phyloP scores from a whole-genome alignment of 2,797 vertebrate genomes.

The Pelochelys cantorii region DNA sequence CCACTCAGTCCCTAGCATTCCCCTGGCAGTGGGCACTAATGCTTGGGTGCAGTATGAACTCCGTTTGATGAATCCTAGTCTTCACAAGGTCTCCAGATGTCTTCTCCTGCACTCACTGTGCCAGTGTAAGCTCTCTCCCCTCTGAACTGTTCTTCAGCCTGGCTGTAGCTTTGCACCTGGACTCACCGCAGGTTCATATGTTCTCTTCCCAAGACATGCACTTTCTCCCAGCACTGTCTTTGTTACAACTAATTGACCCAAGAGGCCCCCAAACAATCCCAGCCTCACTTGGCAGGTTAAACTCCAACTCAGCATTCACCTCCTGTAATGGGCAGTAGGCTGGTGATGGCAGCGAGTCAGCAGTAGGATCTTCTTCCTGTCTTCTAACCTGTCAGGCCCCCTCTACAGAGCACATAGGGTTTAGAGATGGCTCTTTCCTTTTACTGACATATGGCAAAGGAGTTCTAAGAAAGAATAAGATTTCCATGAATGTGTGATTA shows the following conservation, averaged over 20 bases:
- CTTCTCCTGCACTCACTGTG: fast-evolving
- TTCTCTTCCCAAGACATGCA: background rate
- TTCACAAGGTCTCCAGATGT: background rate
- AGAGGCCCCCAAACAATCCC: background rate
- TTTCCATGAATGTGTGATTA: fast-evolving
- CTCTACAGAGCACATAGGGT: fast-evolving
- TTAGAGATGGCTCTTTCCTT: background rate
- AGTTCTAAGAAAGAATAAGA: background rate
- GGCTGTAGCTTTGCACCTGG: background rate
- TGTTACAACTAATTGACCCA: background rate
- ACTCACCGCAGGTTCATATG: background rate
- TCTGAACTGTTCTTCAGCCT: background rate
- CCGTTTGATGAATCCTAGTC: background rate
- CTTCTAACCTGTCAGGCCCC: fast-evolving
- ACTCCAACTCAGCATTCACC: background rate
- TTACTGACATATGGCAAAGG: background rate
- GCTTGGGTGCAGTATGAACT: background rate
- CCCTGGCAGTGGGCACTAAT: fast-evolving
- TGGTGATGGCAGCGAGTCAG: too few species aligned
- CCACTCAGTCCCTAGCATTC: background rate
- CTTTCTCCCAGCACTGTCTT: background rate
- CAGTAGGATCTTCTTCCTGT: background rate
- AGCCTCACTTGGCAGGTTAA: background rate
- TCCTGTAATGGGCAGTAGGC: background rate
- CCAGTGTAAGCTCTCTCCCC: background rate